Evolutionary conservation across 1,140 invertebrate species (phyloP).

Genomic region (Trachymyrmex septentrionalis): DNA sequence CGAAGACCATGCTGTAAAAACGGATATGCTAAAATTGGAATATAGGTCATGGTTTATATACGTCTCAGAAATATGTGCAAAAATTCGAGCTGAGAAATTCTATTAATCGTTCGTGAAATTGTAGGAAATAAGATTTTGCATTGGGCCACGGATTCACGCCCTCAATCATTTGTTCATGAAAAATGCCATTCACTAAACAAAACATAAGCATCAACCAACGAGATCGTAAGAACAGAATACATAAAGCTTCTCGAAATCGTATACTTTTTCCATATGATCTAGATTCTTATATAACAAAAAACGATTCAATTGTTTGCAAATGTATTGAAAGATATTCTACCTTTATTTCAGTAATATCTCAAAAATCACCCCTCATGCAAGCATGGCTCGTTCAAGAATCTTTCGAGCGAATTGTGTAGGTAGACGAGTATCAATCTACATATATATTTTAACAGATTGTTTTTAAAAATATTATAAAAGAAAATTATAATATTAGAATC

Average conservation of each 20-base stretch:
- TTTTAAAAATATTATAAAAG: neutral
- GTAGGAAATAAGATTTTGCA: neutral
- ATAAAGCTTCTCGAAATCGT: neutral
- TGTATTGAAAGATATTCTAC: neutral
- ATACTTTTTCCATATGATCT: neutral
- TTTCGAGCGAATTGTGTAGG: neutral
- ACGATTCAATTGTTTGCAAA: conserved; percentile 8
- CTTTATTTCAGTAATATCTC: neutral
- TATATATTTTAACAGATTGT: neutral
- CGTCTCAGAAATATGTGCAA: neutral
- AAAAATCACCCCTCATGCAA: neutral
- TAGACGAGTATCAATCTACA: neutral
- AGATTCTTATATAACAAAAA: neutral
- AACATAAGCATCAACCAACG: neutral
- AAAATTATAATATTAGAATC: neutral
- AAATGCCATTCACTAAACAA: neutral
- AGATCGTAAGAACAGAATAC: neutral
- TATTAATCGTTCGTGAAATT: conserved; percentile 27
- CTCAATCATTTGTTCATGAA: conserved; percentile 29
- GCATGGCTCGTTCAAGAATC: neutral
- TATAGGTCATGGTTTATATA: neutral
- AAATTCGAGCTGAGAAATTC: conserved; percentile 26
- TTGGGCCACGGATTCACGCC: neutral
- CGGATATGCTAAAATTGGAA: conserved; percentile 1
- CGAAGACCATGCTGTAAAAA: neutral